Percentiles rank a stretch among this genome's conserved stretches.
These are phyloP conservation scores for Syritta pipiens DNA, from an alignment of 2,888 invertebrate species.

Conservation along the genomic window DNA sequence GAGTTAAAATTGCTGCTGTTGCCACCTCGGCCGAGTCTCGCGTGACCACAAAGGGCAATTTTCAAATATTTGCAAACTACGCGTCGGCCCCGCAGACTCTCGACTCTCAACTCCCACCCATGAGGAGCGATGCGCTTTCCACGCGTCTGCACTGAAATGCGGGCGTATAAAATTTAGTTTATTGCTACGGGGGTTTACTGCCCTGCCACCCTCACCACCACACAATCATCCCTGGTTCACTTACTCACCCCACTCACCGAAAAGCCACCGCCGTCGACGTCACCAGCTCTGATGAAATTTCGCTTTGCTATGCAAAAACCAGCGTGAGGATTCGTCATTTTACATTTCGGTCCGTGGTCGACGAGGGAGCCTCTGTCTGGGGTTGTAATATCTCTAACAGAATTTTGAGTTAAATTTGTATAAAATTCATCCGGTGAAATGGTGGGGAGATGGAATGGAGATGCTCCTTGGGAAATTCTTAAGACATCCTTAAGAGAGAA, in stretches of 20 bases:
- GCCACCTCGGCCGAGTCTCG: neutral
- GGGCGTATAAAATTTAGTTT: conserved; percentile 23
- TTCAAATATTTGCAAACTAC: conserved; percentile 32
- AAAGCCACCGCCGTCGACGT: neutral
- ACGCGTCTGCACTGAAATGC: conserved; percentile 29
- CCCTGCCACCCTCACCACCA: too few relatives aligned
- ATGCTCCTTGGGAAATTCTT: neutral
- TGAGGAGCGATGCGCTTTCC: conserved; percentile 26
- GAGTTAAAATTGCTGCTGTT: neutral
- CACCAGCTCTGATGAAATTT: conserved; percentile 1
- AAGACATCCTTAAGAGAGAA: neutral
- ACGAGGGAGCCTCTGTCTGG: too few relatives aligned
- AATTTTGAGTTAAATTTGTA: neutral
- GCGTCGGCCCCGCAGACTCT: conserved; percentile 1
- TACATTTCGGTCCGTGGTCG: neutral
- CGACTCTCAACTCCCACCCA: neutral
- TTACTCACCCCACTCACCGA: neutral
- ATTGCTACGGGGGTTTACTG: conserved; percentile 14
- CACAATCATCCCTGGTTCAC: too few relatives aligned
- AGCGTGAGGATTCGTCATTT: conserved; percentile 17
- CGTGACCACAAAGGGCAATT: conserved; percentile 3
- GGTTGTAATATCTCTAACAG: too few relatives aligned
- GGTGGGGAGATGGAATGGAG: neutral
- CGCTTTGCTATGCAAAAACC: conserved; percentile 8
- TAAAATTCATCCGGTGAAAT: neutral